Conservation (phyloP, 2,797 vertebrate genomes). For the Mastacembelus armatus region DNA sequence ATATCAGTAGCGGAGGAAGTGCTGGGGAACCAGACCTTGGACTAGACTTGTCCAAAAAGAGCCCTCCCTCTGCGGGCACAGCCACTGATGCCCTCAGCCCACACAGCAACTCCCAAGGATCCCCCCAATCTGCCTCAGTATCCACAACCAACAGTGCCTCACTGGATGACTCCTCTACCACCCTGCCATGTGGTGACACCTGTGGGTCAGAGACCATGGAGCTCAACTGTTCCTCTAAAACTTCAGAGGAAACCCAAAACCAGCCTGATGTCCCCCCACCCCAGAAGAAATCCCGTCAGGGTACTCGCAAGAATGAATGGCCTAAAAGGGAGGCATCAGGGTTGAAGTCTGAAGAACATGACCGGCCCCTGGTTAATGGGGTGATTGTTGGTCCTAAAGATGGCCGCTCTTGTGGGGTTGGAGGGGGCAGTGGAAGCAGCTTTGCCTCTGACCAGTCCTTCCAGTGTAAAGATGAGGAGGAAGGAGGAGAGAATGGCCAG, state of each 20-base stretch:
- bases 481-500: slow-evolving; percentile 89
- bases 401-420: slow-evolving; percentile 67
- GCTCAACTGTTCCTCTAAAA: slow-evolving; percentile 79
- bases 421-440: slow-evolving; percentile 73
- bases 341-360: slow-evolving; percentile 81
- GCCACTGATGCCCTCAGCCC: slow-evolving; percentile 89
- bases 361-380: slow-evolving; percentile 88
- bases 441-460: slow-evolving; percentile 84
- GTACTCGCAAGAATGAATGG: slow-evolving; percentile 92
- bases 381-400: slow-evolving; percentile 88
- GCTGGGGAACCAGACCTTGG: slow-evolving; percentile 88
- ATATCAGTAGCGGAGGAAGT: slow-evolving; percentile 85
- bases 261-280: slow-evolving; percentile 80
- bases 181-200: slow-evolving; percentile 80
- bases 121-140: slow-evolving; percentile 90
- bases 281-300: slow-evolving; percentile 90
- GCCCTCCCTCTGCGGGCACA: slow-evolving; percentile 84
- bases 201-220: slow-evolving; percentile 88
- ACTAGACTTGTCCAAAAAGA: slow-evolving; percentile 97
- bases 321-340: slow-evolving; percentile 86
- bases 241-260: slow-evolving; percentile 71
- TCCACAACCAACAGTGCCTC: slow-evolving; percentile 97
- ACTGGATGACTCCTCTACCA: slow-evolving; percentile 85
- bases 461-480: slow-evolving; percentile 89
- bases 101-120: slow-evolving; percentile 90